Evolutionary conservation across 2,113 vertebrate species (phyloP).

Genomic region (Bubalus kerabau): DNA sequence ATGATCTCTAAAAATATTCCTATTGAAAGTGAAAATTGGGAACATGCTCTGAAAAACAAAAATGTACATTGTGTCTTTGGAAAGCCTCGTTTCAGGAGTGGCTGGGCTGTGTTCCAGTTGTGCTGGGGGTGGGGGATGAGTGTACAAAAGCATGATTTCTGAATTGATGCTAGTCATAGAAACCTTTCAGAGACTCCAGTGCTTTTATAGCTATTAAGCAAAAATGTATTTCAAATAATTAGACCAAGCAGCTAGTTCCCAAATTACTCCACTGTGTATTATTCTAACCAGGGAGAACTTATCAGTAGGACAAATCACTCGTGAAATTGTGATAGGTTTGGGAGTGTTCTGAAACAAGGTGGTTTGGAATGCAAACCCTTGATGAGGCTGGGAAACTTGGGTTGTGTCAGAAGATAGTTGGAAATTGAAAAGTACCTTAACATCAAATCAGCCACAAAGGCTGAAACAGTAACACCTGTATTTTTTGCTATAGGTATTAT

Average conservation of each 20-base stretch:
- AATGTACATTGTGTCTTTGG: conserved; percentile 68
- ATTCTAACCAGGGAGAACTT: conserved; percentile 46
- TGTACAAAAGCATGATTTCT: neutral
- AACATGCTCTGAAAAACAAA: conserved; percentile 70
- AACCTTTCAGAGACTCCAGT: conserved; percentile 16
- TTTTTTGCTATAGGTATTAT: neutral
- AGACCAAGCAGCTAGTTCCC: conserved; percentile 20
- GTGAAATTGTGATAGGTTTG: conserved; percentile 55
- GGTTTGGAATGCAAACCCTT: neutral
- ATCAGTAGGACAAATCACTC: conserved; percentile 47
- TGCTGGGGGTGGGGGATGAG: neutral
- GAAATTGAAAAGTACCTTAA: neutral
- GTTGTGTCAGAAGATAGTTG: conserved; percentile 4
- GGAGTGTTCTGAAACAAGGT: conserved; percentile 8
- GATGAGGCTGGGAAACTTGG: neutral
- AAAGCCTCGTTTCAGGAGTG: conserved; percentile 39
- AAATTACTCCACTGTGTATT: conserved; percentile 49
- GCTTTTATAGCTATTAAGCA: conserved; percentile 29
- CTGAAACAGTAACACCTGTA: neutral
- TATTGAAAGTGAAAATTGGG: conserved; percentile 75
- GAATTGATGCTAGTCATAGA: neutral
- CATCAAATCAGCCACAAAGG: neutral
- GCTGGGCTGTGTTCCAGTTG: conserved; percentile 43
- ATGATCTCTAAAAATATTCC: conserved; percentile 77
- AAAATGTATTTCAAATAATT: conserved; percentile 56